These are phyloP conservation scores for Cosmorhoe ocellata DNA, from an alignment of 2,888 invertebrate genomes.

Conservation along the genomic window DNA sequence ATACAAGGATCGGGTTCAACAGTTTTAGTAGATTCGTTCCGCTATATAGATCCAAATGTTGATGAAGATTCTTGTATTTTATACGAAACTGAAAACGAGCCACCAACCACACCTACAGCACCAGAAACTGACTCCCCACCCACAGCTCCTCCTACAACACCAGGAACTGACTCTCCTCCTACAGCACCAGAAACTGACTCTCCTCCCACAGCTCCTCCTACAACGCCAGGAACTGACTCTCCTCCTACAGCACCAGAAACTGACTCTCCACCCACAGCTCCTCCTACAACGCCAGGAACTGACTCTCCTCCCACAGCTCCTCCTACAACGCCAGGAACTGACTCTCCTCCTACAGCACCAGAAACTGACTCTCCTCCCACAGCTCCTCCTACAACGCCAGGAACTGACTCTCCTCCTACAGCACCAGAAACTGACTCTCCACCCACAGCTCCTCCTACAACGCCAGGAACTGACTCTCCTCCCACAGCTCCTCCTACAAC, in stretches of 20 bases:
- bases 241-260: conserved; percentile 13
- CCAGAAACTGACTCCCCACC: background rate
- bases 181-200: conserved; percentile 12
- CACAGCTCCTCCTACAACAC: conserved; percentile 8
- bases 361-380: background rate
- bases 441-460: conserved; percentile 9
- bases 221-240: background rate
- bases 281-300: conserved; percentile 12
- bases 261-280: conserved; percentile 1
- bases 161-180: conserved; percentile 2
- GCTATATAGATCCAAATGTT: conserved; percentile 45
- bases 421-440: conserved; percentile 4
- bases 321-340: background rate
- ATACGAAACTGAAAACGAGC: conserved; percentile 31
- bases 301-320: background rate
- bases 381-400: conserved; percentile 8
- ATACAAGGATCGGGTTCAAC: conserved; percentile 36
- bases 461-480: conserved; percentile 4
- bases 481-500: conserved; percentile 11
- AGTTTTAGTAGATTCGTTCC: conserved; percentile 55
- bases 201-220: too few relatives aligned
- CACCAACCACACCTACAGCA: conserved; percentile 1
- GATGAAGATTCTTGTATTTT: conserved; percentile 44
- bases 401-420: conserved; percentile 14
- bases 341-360: background rate